These are phyloP conservation scores for Penaeus japonicus DNA, from an alignment of 1,140 invertebrate genomes.

Conservation along the genomic window DNA sequence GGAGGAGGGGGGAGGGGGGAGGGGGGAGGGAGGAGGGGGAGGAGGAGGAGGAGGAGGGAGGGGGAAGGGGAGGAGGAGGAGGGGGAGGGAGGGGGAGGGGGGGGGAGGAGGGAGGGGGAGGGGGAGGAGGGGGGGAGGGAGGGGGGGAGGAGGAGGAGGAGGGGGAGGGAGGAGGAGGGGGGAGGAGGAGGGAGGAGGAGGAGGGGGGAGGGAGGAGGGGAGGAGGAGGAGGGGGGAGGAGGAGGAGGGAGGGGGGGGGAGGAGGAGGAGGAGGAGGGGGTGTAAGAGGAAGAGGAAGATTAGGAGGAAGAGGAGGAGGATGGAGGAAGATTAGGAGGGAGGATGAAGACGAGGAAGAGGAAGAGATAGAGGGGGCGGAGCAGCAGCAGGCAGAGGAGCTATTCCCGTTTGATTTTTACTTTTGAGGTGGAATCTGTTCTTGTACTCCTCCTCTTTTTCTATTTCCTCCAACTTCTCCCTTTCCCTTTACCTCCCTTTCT, in stretches of 20 bases:
- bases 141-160: background rate
- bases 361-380: background rate
- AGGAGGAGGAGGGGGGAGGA: background rate
- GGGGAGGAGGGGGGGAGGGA: background rate
- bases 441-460: too few species aligned
- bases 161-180: background rate
- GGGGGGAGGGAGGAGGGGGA: background rate
- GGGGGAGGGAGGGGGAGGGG: too few species aligned
- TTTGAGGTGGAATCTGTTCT: too few species aligned
- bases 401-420: too few species aligned
- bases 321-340: background rate
- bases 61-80: background rate
- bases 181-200: too few species aligned
- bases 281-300: background rate
- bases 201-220: background rate
- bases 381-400: background rate
- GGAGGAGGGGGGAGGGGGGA: background rate
- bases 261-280: background rate
- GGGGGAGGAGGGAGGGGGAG: background rate
- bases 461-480: too few species aligned
- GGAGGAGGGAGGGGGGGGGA: background rate
- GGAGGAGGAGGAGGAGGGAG: background rate
- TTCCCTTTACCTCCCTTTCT: too few species aligned
- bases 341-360: background rate
- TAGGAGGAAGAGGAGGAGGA: background rate